phyloP scores from a whole-genome alignment of 2,113 vertebrate genomes.

The Odocoileus virginianus region DNA sequence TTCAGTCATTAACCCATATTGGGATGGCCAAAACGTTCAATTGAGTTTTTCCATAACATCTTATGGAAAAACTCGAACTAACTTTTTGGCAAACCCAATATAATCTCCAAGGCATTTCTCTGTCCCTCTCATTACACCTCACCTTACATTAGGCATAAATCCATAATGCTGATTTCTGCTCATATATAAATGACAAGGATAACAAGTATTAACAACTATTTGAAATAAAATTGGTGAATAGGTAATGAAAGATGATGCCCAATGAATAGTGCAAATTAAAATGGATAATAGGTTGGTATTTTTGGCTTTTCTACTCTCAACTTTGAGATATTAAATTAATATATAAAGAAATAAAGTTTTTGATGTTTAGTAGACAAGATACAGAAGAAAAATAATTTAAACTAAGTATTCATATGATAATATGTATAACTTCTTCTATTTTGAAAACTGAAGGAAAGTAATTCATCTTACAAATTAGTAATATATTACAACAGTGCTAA shows the following conservation, averaged over 20 bases:
- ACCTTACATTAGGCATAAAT: background rate
- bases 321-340: conserved; percentile 40
- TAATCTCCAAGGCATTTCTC: background rate
- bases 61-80: background rate
- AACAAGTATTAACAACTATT: background rate
- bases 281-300: background rate
- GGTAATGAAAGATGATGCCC: conserved; percentile 5
- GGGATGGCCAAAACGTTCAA: background rate
- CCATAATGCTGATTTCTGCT: background rate
- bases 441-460: conserved; percentile 41
- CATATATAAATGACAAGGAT: background rate
- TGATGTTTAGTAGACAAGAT: background rate
- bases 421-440: conserved; percentile 39
- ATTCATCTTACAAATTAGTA: conserved; percentile 63
- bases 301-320: background rate
- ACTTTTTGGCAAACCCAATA: background rate
- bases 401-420: background rate
- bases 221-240: background rate
- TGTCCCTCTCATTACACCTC: background rate
- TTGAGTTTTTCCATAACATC: background rate
- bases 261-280: conserved; percentile 27
- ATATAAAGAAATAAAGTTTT: background rate
- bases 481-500: conserved; percentile 59
- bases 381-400: conserved; percentile 34
- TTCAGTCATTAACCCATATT: background rate